phyloP scores from a whole-genome alignment of 1,140 invertebrate genomes.

The Gonioctena quinquepunctata region DNA sequence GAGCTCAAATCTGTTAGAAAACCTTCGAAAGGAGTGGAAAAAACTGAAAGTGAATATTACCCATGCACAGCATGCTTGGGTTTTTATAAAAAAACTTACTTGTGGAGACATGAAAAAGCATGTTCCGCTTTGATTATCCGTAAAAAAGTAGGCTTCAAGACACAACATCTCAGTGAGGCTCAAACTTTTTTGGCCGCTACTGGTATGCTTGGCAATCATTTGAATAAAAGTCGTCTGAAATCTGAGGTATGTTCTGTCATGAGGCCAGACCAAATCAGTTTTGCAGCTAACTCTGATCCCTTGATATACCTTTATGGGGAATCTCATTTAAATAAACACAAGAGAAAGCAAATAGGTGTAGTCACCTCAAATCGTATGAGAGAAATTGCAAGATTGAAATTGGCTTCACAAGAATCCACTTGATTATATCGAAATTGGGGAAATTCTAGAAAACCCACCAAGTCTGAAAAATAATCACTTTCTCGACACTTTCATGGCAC shows the following conservation, averaged over 20 bases:
- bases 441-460: no score
- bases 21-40: neutral
- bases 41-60: conserved; percentile 21
- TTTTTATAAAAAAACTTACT: conserved; percentile 21
- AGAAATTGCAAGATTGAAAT: conserved; percentile 25
- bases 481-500: no score
- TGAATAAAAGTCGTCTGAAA: conserved; percentile 20
- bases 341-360: conserved; percentile 26
- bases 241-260: conserved; percentile 29
- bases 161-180: conserved; percentile 1
- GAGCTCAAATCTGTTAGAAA: conserved; percentile 18
- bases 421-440: no score
- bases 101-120: conserved; percentile 27
- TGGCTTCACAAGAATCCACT: conserved; percentile 13
- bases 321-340: conserved; percentile 28
- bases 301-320: conserved; percentile 33
- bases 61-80: conserved; percentile 24
- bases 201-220: conserved; percentile 11
- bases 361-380: conserved; percentile 29
- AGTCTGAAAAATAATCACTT: no score
- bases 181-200: conserved; percentile 19
- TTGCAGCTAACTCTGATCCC: conserved; percentile 25
- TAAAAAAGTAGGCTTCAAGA: neutral
- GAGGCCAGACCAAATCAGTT: conserved; percentile 28
- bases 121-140: conserved; percentile 8